Evolutionary conservation across 2,797 vertebrate species (phyloP), one percentile per base, ranked within the genome.

Genomic region (Coccyzus lansbergi): DNA sequence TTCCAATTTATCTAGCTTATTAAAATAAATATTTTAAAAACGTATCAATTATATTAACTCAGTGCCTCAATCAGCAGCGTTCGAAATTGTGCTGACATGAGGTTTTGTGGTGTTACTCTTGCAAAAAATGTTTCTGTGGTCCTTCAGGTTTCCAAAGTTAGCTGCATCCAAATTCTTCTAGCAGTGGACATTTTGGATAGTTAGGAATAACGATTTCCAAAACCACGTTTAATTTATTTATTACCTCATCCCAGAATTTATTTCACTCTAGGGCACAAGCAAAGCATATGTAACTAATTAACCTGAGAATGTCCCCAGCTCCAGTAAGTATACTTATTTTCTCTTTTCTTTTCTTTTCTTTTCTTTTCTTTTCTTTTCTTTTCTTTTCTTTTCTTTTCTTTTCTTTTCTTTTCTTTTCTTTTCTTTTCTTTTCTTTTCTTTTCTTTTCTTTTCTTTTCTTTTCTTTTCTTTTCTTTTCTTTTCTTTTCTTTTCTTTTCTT

Each of bases 211-310:
- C 75, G 94, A 58, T 96, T 96, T 96, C 95, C 95, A 96, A 97
- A 97, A 90, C 95, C 94, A 95, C 92, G 91, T 92, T 96, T 94
- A 95, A 94, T 95, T 96, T 96, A 93, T 96, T 97, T 97, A 96
- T 96, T 97, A 97, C 95, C 95, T 96, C 97, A 97, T 96, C 95
- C 46, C 46, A 96, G 91, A 91, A 95, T 68, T 96, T 96, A 95
- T 95, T 96, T 96, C 87, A 96, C 94, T 87, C 96, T 68, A 88
- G 95, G 95, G 97, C 94, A 95, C 86, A 94, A 96, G 93, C 91
- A 91, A 92, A 96, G 93, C 96, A 97, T 91, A 75, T 97, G 96
- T 90, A 96, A 96, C 93, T 97, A 97, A 96, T 97, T 96, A 97
- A 94, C 82, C 81, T 53, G 71, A 96, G 68, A 96, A 96, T 92